These are phyloP conservation scores for Brachyhypopomus gauderio DNA, from an alignment of 2,113 vertebrate genomes.

Conservation along the genomic window DNA sequence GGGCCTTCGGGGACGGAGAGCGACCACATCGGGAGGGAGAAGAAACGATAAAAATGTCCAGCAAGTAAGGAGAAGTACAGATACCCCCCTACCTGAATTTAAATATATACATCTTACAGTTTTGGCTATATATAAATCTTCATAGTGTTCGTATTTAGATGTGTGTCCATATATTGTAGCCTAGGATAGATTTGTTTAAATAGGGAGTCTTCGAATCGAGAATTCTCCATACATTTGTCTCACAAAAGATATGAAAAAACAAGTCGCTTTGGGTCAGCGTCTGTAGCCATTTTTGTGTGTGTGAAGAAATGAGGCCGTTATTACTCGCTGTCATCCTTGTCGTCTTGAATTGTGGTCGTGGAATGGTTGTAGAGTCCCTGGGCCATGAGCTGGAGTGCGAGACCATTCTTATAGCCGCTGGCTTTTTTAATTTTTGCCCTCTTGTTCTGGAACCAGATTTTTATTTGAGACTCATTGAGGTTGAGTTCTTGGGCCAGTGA, in stretches of 20 bases:
- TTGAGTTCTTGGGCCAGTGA: constrained; percentile 87
- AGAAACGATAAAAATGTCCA: constrained; percentile 73
- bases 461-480: constrained; percentile 92
- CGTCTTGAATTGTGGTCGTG: constrained; percentile 93
- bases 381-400: constrained; percentile 90
- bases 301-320: constrained; percentile 37
- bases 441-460: constrained; percentile 95
- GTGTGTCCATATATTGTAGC: constrained; percentile 89
- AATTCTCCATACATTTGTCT: constrained; percentile 43
- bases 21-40: constrained; percentile 61
- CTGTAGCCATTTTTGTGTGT: constrained; percentile 47
- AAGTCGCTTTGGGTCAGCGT: constrained; percentile 50
- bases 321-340: constrained; percentile 93
- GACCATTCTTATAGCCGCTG: constrained; percentile 86
- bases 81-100: constrained; percentile 89
- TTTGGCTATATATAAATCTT: constrained; percentile 95
- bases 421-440: constrained; percentile 92
- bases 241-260: constrained; percentile 50
- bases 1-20: constrained; percentile 62
- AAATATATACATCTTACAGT: constrained; percentile 96
- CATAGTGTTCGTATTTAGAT: constrained; percentile 71
- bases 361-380: constrained; percentile 95
- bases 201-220: constrained; percentile 78
- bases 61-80: constrained; percentile 83
- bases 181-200: constrained; percentile 85